Evolutionary conservation across 2,797 vertebrate genomes (phyloP).

Genomic region (Characodon lateralis): DNA sequence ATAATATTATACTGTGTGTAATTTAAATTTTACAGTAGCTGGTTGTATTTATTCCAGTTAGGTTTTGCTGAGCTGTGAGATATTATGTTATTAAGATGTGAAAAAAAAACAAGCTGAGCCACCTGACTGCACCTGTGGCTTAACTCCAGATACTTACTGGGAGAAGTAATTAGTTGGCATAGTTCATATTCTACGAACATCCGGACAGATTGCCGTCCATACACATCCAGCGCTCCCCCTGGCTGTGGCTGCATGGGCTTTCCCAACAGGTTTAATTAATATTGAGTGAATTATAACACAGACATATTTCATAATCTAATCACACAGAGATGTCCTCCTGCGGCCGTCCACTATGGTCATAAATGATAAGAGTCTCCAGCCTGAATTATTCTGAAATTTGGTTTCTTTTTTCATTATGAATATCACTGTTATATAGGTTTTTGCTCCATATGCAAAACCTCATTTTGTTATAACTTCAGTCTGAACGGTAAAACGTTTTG

Average conservation of each 20-base stretch:
- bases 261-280: conserved; percentile 68
- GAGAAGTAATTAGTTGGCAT: conserved; percentile 60
- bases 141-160: conserved; percentile 43
- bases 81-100: conserved; percentile 33
- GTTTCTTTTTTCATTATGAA: background rate
- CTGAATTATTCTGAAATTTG: conserved; percentile 42
- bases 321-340: conserved; percentile 37
- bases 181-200: conserved; percentile 52
- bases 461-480: background rate
- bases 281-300: conserved; percentile 32
- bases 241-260: conserved; percentile 39
- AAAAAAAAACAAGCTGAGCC: conserved; percentile 34
- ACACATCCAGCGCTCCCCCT: conserved; percentile 30
- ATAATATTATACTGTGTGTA: background rate
- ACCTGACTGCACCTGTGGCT: conserved; percentile 35
- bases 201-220: conserved; percentile 26
- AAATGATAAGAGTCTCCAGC: conserved; percentile 47
- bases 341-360: conserved; percentile 39
- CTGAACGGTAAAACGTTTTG: background rate
- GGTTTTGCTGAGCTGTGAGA: conserved; percentile 26
- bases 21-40: background rate
- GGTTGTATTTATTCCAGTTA: background rate
- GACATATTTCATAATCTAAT: conserved; percentile 53
- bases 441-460: background rate
- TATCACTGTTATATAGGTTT: conserved; percentile 6